These are phyloP conservation scores for Tachina fera DNA, from an alignment of 2,888 invertebrate species.

Conservation along the genomic window DNA sequence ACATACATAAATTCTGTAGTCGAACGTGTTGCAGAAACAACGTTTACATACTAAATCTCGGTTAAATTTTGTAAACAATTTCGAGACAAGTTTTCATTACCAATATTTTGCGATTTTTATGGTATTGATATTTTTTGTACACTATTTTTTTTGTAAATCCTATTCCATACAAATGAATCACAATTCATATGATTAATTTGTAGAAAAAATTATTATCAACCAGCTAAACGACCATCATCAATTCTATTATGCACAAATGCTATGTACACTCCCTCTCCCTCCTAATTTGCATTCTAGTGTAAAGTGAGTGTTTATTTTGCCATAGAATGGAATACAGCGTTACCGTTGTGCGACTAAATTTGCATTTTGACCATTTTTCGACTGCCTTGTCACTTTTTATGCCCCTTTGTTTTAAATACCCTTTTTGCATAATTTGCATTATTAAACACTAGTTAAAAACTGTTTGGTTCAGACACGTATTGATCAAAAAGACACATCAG, in stretches of 20 bases:
- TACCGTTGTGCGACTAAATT: too few relatives aligned
- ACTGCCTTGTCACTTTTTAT: too few relatives aligned
- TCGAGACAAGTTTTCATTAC: conserved; percentile 21
- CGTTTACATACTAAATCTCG: neutral
- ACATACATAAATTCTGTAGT: too few relatives aligned
- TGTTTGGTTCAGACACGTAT: too few relatives aligned
- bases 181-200: conserved; percentile 4
- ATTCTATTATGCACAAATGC: neutral
- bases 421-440: too few relatives aligned
- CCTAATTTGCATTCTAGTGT: conserved; percentile 2
- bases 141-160: neutral
- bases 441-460: too few relatives aligned
- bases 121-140: neutral
- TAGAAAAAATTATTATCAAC: conserved; percentile 16
- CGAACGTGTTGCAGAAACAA: too few relatives aligned
- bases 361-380: too few relatives aligned
- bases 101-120: conserved; percentile 21
- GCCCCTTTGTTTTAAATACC: too few relatives aligned
- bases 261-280: neutral
- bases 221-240: conserved; percentile 12
- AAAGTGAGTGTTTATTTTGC: neutral
- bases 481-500: too few relatives aligned
- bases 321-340: neutral
- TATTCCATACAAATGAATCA: conserved; percentile 33
- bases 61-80: conserved; percentile 11